Conservation (phyloP, 2,113 vertebrate species). For the Mirza zaza region DNA sequence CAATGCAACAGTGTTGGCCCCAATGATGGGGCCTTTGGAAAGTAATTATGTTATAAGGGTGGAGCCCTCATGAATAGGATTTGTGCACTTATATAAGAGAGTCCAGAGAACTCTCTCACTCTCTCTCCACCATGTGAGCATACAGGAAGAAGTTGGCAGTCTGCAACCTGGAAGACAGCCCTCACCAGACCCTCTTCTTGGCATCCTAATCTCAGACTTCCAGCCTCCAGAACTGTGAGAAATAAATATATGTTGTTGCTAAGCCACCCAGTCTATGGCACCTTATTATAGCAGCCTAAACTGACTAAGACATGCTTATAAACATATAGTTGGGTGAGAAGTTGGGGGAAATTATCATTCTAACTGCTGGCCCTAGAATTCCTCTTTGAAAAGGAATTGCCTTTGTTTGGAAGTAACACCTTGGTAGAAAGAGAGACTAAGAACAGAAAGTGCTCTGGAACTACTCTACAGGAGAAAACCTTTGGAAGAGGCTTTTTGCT, state of each 20-base stretch:
- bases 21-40: background rate
- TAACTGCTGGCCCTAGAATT: background rate
- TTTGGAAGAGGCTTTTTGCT: background rate
- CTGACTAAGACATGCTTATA: background rate
- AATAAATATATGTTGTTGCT: background rate
- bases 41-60: background rate
- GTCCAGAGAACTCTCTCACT: background rate
- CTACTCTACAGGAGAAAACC: background rate
- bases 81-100: background rate
- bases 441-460: background rate
- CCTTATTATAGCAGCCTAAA: background rate
- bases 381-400: background rate
- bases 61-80: background rate
- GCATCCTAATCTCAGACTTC: background rate
- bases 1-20: background rate
- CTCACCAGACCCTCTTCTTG: background rate
- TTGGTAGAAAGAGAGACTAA: background rate
- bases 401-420: background rate
- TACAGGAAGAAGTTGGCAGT: background rate
- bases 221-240: background rate
- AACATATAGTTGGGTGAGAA: background rate
- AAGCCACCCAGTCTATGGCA: background rate
- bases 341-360: background rate
- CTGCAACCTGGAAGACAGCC: background rate
- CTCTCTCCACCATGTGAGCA: background rate